Base-by-base conservation (phyloP, 2,888 invertebrate genomes). In the Phaonia tiefii region DNA sequence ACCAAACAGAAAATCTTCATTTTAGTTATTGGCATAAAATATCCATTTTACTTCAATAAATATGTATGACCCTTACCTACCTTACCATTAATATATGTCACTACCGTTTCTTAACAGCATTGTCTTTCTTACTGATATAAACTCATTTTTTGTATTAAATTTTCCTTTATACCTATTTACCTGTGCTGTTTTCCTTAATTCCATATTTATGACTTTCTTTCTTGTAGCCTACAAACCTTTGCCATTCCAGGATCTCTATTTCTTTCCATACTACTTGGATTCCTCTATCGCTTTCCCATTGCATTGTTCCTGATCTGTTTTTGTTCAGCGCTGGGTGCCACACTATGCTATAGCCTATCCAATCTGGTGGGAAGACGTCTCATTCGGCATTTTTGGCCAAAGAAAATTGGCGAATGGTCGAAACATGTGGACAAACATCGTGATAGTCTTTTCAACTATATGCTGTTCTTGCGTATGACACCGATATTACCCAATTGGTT, bases 401-500 rank as follows among this genome's bases (percentile, higher is more conserved):
- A 96, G 70, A 93, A 94, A 89, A 97, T 98, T 0, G 93, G 93
- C 58, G 92, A 95, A 83, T 99, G 99, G 98, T 95, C 97, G 22
- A 91, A 92, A 54, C 94, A 96, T 89, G 97, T 99, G 77, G 92
- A 93, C 51, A 95, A 95, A 88, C 99, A 99, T 89, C 93, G 94
- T 83, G 95, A 96, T 85, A 95, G 98, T 90, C 92, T 99, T 84
- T 93, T 99, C 79, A 97, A 97, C 92, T 99, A 99, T 89, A 97
- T 99, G 86, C 93, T 99, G 88, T 99, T 99, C 91, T 92, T 99
- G 85, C 94, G 99, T 85, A 96, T 99, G 88, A 99, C 99, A 26
- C 99, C 99, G 71, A 95, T 99, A 89, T 92, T 99, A 86, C 99
- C 99, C 7, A 99, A 99, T 91, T 99, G 99, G 99, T 99, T 99